phyloP scores from a whole-genome alignment of 2,888 invertebrate species.

The Lasioglossum lativentre region DNA sequence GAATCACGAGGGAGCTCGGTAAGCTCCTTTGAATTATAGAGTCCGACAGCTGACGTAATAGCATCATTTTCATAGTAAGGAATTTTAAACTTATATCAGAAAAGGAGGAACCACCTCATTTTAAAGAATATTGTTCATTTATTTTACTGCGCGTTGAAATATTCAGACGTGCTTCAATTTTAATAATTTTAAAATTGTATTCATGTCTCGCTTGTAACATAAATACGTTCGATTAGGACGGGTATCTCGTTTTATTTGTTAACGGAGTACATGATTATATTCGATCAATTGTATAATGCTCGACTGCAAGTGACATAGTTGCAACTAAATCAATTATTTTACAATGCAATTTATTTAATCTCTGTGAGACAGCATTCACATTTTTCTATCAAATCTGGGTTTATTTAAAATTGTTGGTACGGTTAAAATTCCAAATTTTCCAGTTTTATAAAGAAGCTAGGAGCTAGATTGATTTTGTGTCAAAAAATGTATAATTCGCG shows the following conservation, averaged over 20 bases:
- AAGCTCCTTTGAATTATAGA: conserved; percentile 29
- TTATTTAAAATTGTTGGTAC: not conserved
- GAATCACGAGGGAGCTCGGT: conserved; percentile 44
- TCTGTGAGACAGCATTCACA: not conserved
- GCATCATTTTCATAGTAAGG: not conserved
- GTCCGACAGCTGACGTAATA: not conserved
- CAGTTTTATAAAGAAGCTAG: not conserved
- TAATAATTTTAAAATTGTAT: not conserved
- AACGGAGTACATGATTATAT: not conserved
- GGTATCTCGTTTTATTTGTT: not conserved
- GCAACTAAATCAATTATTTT: not conserved
- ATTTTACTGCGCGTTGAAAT: not conserved
- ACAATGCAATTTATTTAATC: too few relatives aligned
- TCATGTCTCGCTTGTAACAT: not conserved
- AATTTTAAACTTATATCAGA: conserved; percentile 9
- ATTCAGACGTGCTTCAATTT: not conserved
- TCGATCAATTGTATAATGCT: not conserved
- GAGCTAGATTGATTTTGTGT: not conserved
- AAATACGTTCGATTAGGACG: not conserved
- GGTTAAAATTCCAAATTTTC: not conserved
- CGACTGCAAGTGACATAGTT: not conserved
- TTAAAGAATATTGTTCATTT: not conserved
- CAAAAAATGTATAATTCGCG: not conserved
- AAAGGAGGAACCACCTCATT: not conserved
- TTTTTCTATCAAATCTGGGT: not conserved